Evolutionary conservation across 2,113 vertebrate genomes (phyloP), one percentile per base, ranked within the genome.

Genomic region (Melanerpes aurifrons): DNA sequence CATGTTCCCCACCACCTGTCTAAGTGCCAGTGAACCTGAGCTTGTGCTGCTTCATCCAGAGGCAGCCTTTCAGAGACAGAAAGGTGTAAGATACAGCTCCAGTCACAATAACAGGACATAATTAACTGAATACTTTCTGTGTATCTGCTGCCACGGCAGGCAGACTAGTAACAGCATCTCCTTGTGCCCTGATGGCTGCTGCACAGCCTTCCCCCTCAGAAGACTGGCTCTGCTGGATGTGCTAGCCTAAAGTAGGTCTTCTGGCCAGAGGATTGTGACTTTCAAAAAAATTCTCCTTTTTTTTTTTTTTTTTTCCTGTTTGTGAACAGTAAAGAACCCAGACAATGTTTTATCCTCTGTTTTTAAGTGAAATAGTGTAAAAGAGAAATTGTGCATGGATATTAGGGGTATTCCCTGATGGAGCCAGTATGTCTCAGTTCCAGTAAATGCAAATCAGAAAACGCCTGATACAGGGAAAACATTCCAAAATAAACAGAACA

Each of bases 361-460:
- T 85, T 76, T 76, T 14, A 85, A 89, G 29, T 31, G 32, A 71
- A 95, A 57, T 48, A 63, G 11, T 25, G 4, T n/a, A 62, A 92
- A 20, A 87, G 19, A 22, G 11, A 87, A 87, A 74, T 31, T 4
- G 16, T 67, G 20, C 53, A 74, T 18, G 43, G 13, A 4, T 71
- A 37, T 77, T 86, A 61, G 28, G 16, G 74, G 48, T 89, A 89
- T 92, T 93, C 70, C 82, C 82, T 68, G 57, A 68, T 40, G 61
- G 16, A 90, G 24, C 2, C 45, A 80, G 12, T 29, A 50, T 58
- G 69, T 54, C 68, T 89, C 69, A 74, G 15, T 94, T 96, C 91
- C 91, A 95, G 91, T 93, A 96, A 95, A 86, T 35, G 18, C 25
- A 89, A 83, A 83, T 29, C 48, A 81, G 69, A 93, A 94, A 96